phyloP scores from a whole-genome alignment of 2,888 invertebrate species.

The Acleris laterana region DNA sequence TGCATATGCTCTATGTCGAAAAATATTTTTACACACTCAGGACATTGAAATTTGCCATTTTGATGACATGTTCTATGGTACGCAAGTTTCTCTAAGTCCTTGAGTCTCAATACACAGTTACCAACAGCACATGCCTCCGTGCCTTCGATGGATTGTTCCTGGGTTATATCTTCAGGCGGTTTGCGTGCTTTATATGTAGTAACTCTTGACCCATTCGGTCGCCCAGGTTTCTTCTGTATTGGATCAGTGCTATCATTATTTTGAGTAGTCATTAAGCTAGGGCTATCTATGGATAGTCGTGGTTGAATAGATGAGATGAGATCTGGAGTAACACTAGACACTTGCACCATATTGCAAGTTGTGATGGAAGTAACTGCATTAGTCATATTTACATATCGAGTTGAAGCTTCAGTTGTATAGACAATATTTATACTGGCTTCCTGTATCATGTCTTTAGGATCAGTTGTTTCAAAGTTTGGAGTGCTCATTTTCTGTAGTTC shows the following conservation, averaged over 20 bases:
- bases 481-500: slow-evolving; percentile 77
- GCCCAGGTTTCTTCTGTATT: slow-evolving; percentile 42
- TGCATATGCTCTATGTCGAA: slow-evolving; percentile 87
- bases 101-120: slow-evolving; percentile 84
- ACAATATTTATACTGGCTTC: slow-evolving; percentile 81
- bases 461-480: slow-evolving; percentile 76
- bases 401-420: slow-evolving; percentile 70
- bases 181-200: not conserved
- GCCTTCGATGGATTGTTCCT: slow-evolving; percentile 44
- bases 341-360: slow-evolving; percentile 63
- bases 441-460: slow-evolving; percentile 78
- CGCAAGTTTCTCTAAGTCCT: slow-evolving; percentile 83
- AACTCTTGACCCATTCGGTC: slow-evolving; percentile 5
- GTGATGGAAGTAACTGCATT: slow-evolving; percentile 54
- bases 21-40: slow-evolving; percentile 86
- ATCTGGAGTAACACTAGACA: slow-evolving; percentile 72
- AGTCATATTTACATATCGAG: slow-evolving; percentile 67
- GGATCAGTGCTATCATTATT: slow-evolving; percentile 43
- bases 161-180: slow-evolving; percentile 43
- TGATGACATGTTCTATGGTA: slow-evolving; percentile 88
- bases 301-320: slow-evolving; percentile 73
- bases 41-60: slow-evolving; percentile 82
- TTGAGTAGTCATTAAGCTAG: slow-evolving; percentile 48
- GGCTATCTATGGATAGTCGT: slow-evolving; percentile 45
- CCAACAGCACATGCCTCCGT: slow-evolving; percentile 77